Evolutionary conservation across 2,888 invertebrate genomes (phyloP).

Genomic region (Monopis laevigella): DNA sequence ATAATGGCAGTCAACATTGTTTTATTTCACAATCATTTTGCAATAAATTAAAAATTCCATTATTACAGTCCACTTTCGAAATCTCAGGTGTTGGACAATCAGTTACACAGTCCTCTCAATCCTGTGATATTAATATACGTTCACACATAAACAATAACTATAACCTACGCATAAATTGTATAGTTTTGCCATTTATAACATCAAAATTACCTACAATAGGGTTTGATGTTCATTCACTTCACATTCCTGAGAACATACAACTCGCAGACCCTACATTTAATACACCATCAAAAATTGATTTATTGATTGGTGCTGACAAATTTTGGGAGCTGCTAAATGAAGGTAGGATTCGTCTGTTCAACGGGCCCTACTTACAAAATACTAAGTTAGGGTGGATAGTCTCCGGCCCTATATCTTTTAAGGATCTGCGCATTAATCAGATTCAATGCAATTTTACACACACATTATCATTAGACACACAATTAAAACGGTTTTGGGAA

Average conservation of each 20-base stretch:
- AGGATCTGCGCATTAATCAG: constrained; percentile 5
- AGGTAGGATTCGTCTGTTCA: constrained; percentile 16
- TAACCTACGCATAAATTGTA: not conserved
- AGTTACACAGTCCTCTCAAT: not conserved
- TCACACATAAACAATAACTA: constrained; percentile 2
- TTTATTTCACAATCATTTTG: constrained; percentile 16
- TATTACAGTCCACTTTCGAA: constrained; percentile 18
- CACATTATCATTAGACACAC: constrained; percentile 12
- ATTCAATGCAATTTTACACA: constrained; percentile 17
- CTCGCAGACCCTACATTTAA: constrained; percentile 19
- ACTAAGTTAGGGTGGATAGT: constrained; percentile 20
- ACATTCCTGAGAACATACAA: constrained; percentile 11
- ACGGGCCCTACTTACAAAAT: constrained; percentile 19
- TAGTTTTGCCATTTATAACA: constrained; percentile 17
- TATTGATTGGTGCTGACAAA: constrained; percentile 19
- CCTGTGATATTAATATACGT: constrained; percentile 5
- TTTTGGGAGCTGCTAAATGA: constrained; percentile 19
- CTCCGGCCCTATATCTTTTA: constrained; percentile 15
- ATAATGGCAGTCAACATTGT: constrained; percentile 12
- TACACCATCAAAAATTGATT: constrained; percentile 16
- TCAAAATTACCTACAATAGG: not conserved
- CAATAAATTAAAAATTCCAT: constrained; percentile 13
- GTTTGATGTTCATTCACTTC: not conserved
- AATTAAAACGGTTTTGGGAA: constrained; percentile 19
- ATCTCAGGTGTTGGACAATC: constrained; percentile 16